These are phyloP conservation scores for Sinosuthora webbiana DNA, from an alignment of 2,113 vertebrate species.

Conservation along the genomic window DNA sequence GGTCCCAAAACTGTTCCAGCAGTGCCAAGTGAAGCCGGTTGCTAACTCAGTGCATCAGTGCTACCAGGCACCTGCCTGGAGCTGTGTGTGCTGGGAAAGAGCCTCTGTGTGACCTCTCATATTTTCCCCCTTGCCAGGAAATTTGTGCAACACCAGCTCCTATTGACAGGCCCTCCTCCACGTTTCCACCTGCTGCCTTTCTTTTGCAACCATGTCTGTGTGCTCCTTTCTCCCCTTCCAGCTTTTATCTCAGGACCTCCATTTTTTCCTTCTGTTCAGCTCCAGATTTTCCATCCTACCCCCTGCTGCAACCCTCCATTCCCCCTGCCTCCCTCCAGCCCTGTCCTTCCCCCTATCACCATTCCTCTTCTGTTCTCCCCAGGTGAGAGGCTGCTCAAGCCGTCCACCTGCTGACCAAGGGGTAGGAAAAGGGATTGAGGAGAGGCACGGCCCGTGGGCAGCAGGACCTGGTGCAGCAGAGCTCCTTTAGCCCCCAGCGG, in stretches of 20 bases:
- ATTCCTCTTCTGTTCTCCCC: not conserved
- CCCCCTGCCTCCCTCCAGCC: not conserved
- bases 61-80: not conserved
- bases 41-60: not conserved
- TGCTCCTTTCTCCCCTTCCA: not conserved
- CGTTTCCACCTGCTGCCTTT: not conserved
- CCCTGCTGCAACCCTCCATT: not conserved
- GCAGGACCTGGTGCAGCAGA: not conserved
- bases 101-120: not conserved
- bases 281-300: not conserved
- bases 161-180: not conserved
- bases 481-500: accelerated
- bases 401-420: not conserved
- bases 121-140: not conserved
- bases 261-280: not conserved
- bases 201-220: not conserved
- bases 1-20: not conserved
- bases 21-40: not conserved
- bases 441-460: accelerated
- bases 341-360: not conserved
- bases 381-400: not conserved
- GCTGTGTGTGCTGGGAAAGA: not conserved
- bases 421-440: not conserved
- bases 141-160: not conserved
- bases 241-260: not conserved